Base-by-base conservation (phyloP, 2,113 vertebrate genomes). In the Triplophysa siluroides region DNA sequence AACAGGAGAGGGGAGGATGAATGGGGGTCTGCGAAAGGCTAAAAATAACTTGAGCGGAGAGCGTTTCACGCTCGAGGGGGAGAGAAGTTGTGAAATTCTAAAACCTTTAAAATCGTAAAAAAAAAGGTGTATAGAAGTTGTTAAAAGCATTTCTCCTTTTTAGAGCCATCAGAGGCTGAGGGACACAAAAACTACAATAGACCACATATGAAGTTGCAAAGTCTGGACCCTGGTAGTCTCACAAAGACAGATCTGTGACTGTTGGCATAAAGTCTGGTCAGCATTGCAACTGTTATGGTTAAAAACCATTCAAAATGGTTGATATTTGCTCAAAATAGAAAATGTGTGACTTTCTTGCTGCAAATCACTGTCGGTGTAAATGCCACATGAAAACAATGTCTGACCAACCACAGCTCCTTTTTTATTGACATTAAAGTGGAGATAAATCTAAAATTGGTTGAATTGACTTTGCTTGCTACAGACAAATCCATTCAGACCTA, bases 1-100 rank as follows among this genome's bases (percentile, higher is more conserved):
- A 70, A 58, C 60, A 65, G 52, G 47, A 76, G 68, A 45, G 47
- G 45, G 56, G n/a, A 63, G 61, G 71, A 58, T 29, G 76, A 45
- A 72, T 71, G 64, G 24, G 70, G 78, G 50, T 78, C 79, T 81
- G 81, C 81, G 69, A 71, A 66, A 21, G 43, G 69, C 86, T 86
- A 88, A 86, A 87, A 88, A 85, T 85, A 83, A 60, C 78, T 54
- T 4, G 3, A 33, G 10, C 61, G 8, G 61, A 12, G 24, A n/a
- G 41, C 2, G 4, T 78, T 78, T 78, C 52, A 78, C 54, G 29
- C 77, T 70, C 38, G 13, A 64, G 41, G n/a, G 76, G 63, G 78
- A 64, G 2, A 41, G 45, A 76, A 63, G 74, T 60, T 56, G 50
- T 41, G 29, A 80, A 77, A 70, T 56, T 18, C 33, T 1, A 19